phyloP scores from a whole-genome alignment of 2,888 invertebrate genomes.

The Aplocera efformata region DNA sequence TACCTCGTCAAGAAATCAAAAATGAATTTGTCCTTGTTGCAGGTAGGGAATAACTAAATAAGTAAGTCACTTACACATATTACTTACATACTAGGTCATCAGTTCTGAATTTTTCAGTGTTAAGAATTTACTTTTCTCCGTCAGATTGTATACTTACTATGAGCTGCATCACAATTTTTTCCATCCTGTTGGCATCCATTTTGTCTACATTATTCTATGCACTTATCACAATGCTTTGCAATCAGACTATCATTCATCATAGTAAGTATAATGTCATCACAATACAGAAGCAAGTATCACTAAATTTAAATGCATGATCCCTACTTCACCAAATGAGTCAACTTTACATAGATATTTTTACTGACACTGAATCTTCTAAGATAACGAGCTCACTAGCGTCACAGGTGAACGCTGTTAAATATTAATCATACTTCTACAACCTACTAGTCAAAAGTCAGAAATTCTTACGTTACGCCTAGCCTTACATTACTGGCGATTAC shows the following conservation, averaged over 20 bases:
- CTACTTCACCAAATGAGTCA: conserved; percentile 11
- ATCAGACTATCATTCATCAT: conserved; percentile 27
- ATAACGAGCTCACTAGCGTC: conserved; percentile 11
- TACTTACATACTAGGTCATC: conserved; percentile 66
- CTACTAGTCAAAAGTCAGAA: conserved; percentile 31
- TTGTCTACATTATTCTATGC: conserved; percentile 24
- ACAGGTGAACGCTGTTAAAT: neutral
- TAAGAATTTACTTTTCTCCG: conserved; percentile 34
- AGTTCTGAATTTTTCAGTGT: conserved; percentile 60
- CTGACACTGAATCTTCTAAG: conserved; percentile 8
- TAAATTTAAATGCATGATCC: conserved; percentile 22
- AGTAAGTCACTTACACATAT: conserved; percentile 55
- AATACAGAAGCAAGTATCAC: conserved; percentile 21
- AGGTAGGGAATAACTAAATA: conserved; percentile 44
- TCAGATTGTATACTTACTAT: conserved; percentile 36
- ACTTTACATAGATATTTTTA: conserved; percentile 6
- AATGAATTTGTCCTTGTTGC: conserved; percentile 29
- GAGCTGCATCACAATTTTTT: conserved; percentile 23
- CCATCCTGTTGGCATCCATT: conserved; percentile 24
- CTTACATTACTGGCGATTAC: conserved; percentile 18
- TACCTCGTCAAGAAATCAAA: conserved; percentile 41
- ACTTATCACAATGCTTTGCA: conserved; percentile 25
- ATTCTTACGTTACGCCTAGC: conserved; percentile 17
- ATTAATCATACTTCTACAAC: conserved; percentile 30
- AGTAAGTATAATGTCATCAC: conserved; percentile 27